Percentiles rank a stretch among this genome's conserved stretches.
These are phyloP conservation scores for Rhadinocentrus ornatus DNA, from an alignment of 2,797 vertebrate genomes.

Conservation along the genomic window DNA sequence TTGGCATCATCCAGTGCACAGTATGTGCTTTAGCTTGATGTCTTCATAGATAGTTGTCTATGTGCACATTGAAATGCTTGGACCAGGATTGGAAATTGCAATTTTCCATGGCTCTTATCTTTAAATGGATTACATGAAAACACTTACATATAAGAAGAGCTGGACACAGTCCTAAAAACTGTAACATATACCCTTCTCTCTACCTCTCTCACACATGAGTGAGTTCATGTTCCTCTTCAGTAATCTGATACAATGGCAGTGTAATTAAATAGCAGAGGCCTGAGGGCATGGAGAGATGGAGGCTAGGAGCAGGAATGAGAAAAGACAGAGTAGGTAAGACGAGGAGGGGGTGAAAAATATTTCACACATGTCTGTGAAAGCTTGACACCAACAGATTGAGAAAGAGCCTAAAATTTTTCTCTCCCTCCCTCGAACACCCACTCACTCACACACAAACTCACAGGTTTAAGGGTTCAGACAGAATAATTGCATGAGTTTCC, in stretches of 20 bases:
- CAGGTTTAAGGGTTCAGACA: constrained; percentile 38
- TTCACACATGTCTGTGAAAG: constrained; percentile 58
- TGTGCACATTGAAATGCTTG: constrained; percentile 33
- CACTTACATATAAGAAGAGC: constrained; percentile 29
- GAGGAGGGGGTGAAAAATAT: constrained; percentile 51
- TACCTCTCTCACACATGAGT: constrained; percentile 21
- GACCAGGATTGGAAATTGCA: constrained; percentile 30
- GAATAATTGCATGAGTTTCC: constrained; percentile 60
- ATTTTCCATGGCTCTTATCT: constrained; percentile 62
- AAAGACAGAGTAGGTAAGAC: constrained; percentile 57
- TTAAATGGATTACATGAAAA: constrained; percentile 63
- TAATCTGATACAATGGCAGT: constrained; percentile 75
- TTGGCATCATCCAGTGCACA: neutral
- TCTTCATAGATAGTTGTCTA: constrained; percentile 17
- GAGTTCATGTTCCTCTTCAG: constrained; percentile 66
- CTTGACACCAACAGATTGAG: constrained; percentile 65
- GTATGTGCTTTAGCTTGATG: neutral
- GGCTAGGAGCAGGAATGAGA: constrained; percentile 46
- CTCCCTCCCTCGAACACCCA: constrained; percentile 8
- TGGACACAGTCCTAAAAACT: constrained; percentile 53
- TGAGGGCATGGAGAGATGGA: constrained; percentile 58
- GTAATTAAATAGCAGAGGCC: constrained; percentile 76
- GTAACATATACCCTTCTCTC: constrained; percentile 4
- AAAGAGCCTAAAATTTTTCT: constrained; percentile 50
- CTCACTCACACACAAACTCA: constrained; percentile 27